Base-by-base conservation (phyloP, 1,140 invertebrate genomes). In the Atta texana region DNA sequence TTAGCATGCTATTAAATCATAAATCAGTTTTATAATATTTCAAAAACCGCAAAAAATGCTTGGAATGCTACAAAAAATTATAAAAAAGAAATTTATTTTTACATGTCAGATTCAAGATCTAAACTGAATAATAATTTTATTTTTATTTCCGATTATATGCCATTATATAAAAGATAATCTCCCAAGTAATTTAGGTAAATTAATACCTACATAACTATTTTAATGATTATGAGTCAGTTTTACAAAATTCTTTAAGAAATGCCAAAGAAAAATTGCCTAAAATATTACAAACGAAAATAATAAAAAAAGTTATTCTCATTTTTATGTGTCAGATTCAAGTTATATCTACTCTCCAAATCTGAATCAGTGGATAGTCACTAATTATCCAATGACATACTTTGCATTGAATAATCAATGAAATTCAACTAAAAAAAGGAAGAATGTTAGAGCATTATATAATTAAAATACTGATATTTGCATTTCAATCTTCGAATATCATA, bases 81-180 rank as follows among this genome's bases (percentile, higher is more conserved):
- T 34, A 68, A 3, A 44, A 44, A 44, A 49, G 39, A 49, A 49
- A n/a, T 0, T 55, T 6, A 55, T 55, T 31, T 55, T 55, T 72
- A 72, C 24, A 31, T n/a, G 5, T 12, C 5, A 55, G 8, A 34
- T n/a, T 55, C 28, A 53, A 31, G 3, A 31, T 12, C 16, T 31
- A 55, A 72, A 72, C 3, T 53, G 12, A 71, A 71, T 31, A 53
- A 53, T 71, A 24, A 68, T 71, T 71, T 28, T 71, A 51, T 28
- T 53, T 4, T 6, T 55, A 53, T 74, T 16, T 55, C 10, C 8
- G 16, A 53, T 74, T 31, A 51, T 51, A n/a, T 21, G 8, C 2
- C 10, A 57, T 21, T 21, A 16, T 34, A 55, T 16, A 21, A 0
- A 39, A 28, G 10, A 28, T 63, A 77, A 77, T 64, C 12, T 28